Conservation (phyloP, 2,888 invertebrate genomes). For the Esperia sulphurella region DNA sequence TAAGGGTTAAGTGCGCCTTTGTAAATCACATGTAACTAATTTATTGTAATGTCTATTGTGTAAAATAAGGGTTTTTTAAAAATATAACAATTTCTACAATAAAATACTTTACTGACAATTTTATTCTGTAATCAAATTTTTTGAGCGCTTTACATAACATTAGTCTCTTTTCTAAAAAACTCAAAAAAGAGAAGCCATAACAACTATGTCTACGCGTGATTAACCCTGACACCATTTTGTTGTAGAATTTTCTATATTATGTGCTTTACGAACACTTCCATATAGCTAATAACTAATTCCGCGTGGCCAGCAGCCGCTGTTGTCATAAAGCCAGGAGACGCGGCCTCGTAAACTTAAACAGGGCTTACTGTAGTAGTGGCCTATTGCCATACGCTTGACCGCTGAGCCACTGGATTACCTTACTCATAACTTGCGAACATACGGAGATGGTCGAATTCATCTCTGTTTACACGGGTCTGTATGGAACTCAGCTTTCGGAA, state of each 20-base stretch:
- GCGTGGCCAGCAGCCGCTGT: constrained; percentile 41
- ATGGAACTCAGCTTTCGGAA: too few species aligned
- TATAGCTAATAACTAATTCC: constrained; percentile 21
- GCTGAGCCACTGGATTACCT: constrained; percentile 44
- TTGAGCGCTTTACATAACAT: too few species aligned
- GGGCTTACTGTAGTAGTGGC: constrained; percentile 57
- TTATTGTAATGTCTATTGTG: too few species aligned
- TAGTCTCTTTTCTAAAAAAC: too few species aligned
- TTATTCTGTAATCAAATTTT: too few species aligned
- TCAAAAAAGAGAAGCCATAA: too few species aligned
- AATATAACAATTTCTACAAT: background rate
- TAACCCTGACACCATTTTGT: background rate
- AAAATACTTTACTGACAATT: too few species aligned
- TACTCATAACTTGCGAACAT: constrained; percentile 5
- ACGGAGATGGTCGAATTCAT: background rate
- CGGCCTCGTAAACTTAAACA: constrained; percentile 66
- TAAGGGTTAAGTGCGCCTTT: too few species aligned
- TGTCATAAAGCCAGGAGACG: constrained; percentile 67
- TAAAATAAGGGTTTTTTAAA: background rate
- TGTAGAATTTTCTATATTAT: constrained; percentile 10
- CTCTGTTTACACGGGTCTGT: background rate
- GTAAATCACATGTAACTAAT: too few species aligned
- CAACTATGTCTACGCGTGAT: too few species aligned
- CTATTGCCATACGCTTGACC: constrained; percentile 53
- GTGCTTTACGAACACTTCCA: too few species aligned